Conservation (phyloP, 2,113 vertebrate genomes). For the Macquaria australasica region DNA sequence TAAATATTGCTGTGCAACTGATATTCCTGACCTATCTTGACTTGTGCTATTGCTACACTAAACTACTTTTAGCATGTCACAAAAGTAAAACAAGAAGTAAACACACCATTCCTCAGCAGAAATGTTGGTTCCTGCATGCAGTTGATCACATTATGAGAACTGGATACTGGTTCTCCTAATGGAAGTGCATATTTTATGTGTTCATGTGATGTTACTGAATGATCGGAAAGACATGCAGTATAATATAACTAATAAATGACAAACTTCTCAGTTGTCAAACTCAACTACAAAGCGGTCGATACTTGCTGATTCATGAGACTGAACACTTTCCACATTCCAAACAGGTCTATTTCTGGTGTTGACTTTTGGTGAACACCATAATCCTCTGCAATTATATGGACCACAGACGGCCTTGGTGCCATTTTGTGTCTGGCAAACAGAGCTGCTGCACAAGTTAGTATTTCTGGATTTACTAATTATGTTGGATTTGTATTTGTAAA, state of each 20-base stretch:
- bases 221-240: neutral
- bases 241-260: neutral
- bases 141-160: too few relatives aligned
- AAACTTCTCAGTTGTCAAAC: neutral
- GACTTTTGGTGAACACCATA: neutral
- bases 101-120: too few relatives aligned
- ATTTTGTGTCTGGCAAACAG: constrained; percentile 8
- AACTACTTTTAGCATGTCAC: too few relatives aligned
- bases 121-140: too few relatives aligned
- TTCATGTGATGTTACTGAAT: neutral
- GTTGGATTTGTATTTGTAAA: constrained; percentile 58
- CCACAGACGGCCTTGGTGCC: neutral
- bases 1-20: too few relatives aligned
- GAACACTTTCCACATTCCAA: too few relatives aligned
- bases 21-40: too few relatives aligned
- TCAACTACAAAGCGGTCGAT: neutral
- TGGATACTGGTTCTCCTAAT: too few relatives aligned
- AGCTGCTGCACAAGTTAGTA: constrained; percentile 12
- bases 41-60: too few relatives aligned
- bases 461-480: constrained; percentile 54
- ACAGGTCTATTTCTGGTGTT: neutral
- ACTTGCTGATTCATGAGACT: neutral
- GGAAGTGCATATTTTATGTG: neutral
- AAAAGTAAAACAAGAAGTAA: too few relatives aligned
- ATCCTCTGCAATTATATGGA: constrained; percentile 28